These are phyloP conservation scores for Thymelicus acteon DNA, from an alignment of 2,888 invertebrate species.

Conservation along the genomic window DNA sequence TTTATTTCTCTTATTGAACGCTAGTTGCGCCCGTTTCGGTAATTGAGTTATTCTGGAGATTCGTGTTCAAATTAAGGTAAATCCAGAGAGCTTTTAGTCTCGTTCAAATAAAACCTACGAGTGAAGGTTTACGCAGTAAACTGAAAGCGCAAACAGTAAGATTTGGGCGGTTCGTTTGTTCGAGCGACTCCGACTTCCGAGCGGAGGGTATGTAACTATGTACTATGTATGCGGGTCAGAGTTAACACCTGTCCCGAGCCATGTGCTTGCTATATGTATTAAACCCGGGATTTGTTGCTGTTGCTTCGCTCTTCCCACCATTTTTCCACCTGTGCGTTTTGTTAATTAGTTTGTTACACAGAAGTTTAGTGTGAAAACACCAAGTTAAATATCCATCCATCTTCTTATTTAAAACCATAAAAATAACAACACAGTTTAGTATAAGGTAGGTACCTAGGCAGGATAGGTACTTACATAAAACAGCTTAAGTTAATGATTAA, in stretches of 20 bases:
- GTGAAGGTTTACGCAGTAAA: constrained; percentile 60
- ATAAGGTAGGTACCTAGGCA: too few species aligned
- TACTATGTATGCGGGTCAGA: constrained; percentile 43
- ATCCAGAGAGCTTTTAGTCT: constrained; percentile 68
- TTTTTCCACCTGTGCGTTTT: constrained; percentile 64
- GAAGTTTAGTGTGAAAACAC: constrained; percentile 44
- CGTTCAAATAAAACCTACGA: constrained; percentile 62
- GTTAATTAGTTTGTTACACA: constrained; percentile 57
- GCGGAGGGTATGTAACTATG: constrained; percentile 54
- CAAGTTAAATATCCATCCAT: constrained; percentile 34
- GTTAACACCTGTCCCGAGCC: constrained; percentile 78
- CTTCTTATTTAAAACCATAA: constrained; percentile 10
- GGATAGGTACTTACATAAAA: too few species aligned
- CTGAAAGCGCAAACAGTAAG: constrained; percentile 68
- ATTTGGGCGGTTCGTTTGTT: constrained; percentile 81
- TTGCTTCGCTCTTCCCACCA: constrained; percentile 51
- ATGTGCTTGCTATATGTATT: constrained; percentile 65
- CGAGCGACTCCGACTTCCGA: constrained; percentile 50
- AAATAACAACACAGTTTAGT: background rate
- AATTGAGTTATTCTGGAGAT: constrained; percentile 73
- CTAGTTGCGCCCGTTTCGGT: constrained; percentile 60
- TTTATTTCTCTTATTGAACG: constrained; percentile 75
- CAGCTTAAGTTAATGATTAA: too few species aligned
- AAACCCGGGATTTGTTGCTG: constrained; percentile 58
- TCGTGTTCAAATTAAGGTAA: constrained; percentile 60